Percentiles rank a stretch among this genome's conserved stretches.
Conservation (phyloP, 2,113 vertebrate species). For the Rhinoptilus africanus region DNA sequence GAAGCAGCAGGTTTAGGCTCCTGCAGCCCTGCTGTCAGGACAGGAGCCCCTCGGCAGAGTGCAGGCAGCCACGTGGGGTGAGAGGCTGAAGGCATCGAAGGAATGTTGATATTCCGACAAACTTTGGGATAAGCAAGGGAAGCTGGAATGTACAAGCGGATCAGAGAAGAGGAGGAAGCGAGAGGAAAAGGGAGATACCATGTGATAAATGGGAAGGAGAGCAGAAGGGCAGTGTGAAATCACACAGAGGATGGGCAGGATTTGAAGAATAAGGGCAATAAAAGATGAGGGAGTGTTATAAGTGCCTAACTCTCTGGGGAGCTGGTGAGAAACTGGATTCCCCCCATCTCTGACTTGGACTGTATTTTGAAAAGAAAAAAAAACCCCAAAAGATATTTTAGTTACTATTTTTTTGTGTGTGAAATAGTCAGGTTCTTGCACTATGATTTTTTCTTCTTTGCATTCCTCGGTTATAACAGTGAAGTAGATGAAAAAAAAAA, state of each 20-base stretch:
- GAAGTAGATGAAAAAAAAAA: not conserved
- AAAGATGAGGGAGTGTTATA: not conserved
- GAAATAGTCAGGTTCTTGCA: not conserved
- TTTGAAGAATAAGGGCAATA: constrained; percentile 13
- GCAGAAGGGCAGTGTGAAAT: not conserved
- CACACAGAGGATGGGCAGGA: not conserved
- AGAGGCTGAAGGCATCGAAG: not conserved
- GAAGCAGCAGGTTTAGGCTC: not conserved
- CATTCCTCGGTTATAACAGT: not conserved
- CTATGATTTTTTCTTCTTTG: not conserved
- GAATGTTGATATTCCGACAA: constrained; percentile 2
- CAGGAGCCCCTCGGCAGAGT: not conserved
- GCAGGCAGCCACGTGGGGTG: not conserved
- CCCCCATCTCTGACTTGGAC: not conserved
- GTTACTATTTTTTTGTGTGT: not conserved
- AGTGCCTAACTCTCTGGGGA: not conserved
- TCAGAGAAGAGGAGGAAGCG: not conserved
- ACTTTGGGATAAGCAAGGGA: not conserved
- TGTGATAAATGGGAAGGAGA: constrained; percentile 26
- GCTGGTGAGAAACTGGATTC: not conserved
- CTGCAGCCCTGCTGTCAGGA: not conserved
- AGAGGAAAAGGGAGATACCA: not conserved
- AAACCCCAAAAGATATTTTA: not conserved
- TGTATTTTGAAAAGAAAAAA: not conserved
- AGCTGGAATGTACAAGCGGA: not conserved